Conservation (phyloP, 2,888 invertebrate genomes). For the Helleia helle region DNA sequence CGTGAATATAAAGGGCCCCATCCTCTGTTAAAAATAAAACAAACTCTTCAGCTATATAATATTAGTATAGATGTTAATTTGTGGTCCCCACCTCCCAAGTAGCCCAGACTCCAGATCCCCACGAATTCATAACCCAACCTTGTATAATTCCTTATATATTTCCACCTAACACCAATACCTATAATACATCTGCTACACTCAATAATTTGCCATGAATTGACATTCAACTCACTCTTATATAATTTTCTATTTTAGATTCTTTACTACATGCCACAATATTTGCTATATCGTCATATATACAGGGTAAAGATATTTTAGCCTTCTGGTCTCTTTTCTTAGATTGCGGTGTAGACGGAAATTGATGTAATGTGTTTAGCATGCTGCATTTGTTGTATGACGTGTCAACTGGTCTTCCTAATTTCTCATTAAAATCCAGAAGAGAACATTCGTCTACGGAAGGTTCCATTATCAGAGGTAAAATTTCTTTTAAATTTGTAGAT, state of each 20-base stretch:
- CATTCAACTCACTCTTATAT: constrained; percentile 46
- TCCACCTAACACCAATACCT: too few relatives aligned
- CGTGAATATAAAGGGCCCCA: too few relatives aligned
- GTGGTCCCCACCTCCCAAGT: too few relatives aligned
- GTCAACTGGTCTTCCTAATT: constrained; percentile 37
- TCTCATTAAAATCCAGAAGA: constrained; percentile 48
- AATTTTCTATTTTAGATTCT: constrained; percentile 21
- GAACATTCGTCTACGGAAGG: constrained; percentile 32
- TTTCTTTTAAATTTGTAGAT: constrained; percentile 24
- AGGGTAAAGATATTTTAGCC: constrained; percentile 25
- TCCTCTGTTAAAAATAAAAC: too few relatives aligned
- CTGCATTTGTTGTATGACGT: constrained; percentile 37
- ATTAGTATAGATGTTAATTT: too few relatives aligned
- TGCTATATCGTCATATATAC: constrained; percentile 39
- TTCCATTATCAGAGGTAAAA: constrained; percentile 41
- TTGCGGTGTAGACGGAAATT: constrained; percentile 31
- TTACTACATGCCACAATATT: constrained; percentile 30
- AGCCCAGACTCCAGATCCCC: too few relatives aligned
- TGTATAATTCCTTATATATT: too few relatives aligned
- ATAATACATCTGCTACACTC: too few relatives aligned
- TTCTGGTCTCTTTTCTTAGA: constrained; percentile 17
- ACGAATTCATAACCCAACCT: too few relatives aligned
- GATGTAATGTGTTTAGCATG: constrained; percentile 46
- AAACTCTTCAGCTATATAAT: too few relatives aligned
- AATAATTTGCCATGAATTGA: too few relatives aligned